Percentiles rank a stretch among this genome's conserved stretches.
Evolutionary conservation across 2,113 vertebrate genomes (phyloP).

Genomic region (Fulmarus glacialis): DNA sequence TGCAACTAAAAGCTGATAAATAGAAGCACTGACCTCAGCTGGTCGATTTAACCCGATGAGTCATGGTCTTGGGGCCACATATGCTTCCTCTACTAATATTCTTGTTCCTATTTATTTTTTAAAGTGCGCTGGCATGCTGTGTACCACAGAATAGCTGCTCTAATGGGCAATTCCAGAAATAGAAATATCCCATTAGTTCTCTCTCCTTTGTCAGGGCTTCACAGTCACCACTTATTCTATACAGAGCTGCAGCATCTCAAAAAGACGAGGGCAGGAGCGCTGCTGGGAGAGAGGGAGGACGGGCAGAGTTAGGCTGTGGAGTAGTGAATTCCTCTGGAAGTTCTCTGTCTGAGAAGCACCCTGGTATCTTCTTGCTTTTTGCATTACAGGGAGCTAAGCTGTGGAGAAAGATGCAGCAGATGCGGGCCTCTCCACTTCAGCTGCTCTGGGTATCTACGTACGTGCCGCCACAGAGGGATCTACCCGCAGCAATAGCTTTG

Average conservation of each 20-base stretch:
- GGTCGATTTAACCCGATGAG: conserved; percentile 55
- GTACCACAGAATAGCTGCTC: conserved; percentile 28
- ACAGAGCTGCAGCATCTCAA: background rate
- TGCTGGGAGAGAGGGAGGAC: background rate
- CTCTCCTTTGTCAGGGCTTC: conserved; percentile 29
- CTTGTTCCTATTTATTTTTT: conserved; percentile 62
- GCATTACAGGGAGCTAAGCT: background rate
- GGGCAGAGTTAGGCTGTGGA: accelerated
- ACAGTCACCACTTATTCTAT: background rate
- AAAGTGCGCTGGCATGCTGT: conserved; percentile 14
- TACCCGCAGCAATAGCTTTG: background rate
- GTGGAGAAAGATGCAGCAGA: background rate
- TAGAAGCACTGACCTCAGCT: conserved; percentile 65
- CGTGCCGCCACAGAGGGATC: background rate
- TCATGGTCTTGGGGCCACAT: conserved; percentile 51
- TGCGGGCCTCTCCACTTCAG: background rate
- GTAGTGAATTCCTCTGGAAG: conserved; percentile 16
- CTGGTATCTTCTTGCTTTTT: background rate
- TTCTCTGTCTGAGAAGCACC: background rate
- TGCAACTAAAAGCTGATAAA: conserved; percentile 53
- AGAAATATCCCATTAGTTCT: conserved; percentile 47
- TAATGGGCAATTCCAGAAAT: conserved; percentile 68
- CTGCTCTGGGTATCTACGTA: background rate
- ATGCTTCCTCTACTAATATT: conserved; percentile 57
- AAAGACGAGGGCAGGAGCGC: background rate